Percentiles rank a stretch among this genome's conserved stretches.
Evolutionary conservation across 2,797 vertebrate species (phyloP).

Genomic region (Dromococcyx pavoninus): DNA sequence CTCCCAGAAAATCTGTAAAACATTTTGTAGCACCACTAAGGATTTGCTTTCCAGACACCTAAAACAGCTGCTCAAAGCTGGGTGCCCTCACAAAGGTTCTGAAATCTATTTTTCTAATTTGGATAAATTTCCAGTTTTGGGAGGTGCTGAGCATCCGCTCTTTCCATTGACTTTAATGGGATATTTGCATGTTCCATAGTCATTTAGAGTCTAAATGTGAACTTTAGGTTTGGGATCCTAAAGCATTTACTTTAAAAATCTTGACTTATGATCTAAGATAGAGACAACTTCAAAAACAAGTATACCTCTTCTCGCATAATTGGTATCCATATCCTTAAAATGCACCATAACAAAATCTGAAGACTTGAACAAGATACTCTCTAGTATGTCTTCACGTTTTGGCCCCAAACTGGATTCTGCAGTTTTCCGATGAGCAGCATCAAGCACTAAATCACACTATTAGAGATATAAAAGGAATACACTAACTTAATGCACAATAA

Average conservation of each 20-base stretch:
- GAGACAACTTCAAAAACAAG: neutral
- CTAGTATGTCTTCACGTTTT: conserved; percentile 95
- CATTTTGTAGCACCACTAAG: neutral
- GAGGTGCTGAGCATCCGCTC: neutral
- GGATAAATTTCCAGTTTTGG: neutral
- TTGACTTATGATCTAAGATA: neutral
- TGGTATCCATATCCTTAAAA: conserved; percentile 98
- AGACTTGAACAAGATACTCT: conserved; percentile 97
- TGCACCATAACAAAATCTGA: conserved; percentile 96
- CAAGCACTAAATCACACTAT: conserved; percentile 96
- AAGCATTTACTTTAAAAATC: neutral
- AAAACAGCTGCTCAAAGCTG: neutral
- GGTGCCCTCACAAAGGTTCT: neutral
- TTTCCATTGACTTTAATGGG: neutral
- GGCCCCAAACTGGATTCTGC: conserved; percentile 87
- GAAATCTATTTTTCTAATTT: neutral
- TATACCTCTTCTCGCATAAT: conserved; percentile 95
- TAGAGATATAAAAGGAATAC: conserved; percentile 23
- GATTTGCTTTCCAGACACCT: neutral
- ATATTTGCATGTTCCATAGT: neutral
- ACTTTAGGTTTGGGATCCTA: neutral
- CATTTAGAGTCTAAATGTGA: neutral
- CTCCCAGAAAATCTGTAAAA: neutral
- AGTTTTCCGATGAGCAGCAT: conserved; percentile 94
- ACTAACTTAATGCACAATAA: neutral